Evolutionary conservation across 1,140 invertebrate genomes (phyloP).

Genomic region (Drosophila murphyi): DNA sequence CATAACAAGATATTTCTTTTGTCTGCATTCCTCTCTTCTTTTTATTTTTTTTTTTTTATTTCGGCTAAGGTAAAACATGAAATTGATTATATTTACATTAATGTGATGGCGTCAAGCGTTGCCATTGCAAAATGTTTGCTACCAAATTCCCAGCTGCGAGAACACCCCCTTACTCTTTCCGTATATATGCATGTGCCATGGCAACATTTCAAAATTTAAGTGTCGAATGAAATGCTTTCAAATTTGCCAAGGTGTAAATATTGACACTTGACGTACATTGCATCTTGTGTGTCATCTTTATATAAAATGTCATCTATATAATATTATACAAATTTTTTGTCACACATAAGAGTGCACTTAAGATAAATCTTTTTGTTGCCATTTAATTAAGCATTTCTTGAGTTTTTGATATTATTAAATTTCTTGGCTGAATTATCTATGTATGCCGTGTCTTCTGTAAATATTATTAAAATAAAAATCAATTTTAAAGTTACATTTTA

Average conservation of each 20-base stretch:
- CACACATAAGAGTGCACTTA: conserved; percentile 10
- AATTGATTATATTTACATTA: conserved; percentile 84
- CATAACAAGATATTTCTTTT: conserved; percentile 82
- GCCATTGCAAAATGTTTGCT: conserved; percentile 67
- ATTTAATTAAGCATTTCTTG: not conserved
- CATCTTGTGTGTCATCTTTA: conserved; percentile 40
- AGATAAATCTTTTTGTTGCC: not conserved
- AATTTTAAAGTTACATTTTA: too few relatives aligned
- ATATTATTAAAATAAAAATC: too few relatives aligned
- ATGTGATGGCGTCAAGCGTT: conserved; percentile 78
- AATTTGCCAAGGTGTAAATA: conserved; percentile 74
- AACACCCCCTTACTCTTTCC: not conserved
- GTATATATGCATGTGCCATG: not conserved
- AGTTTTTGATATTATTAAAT: not conserved
- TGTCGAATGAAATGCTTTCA: conserved; percentile 68
- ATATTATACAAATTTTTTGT: conserved; percentile 1
- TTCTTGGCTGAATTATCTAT: not conserved
- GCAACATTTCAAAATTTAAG: conserved; percentile 22
- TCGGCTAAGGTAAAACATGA: conserved; percentile 74
- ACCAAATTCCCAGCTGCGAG: conserved; percentile 29
- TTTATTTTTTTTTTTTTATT: conserved; percentile 46
- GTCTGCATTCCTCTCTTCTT: conserved; percentile 44
- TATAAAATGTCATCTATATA: conserved; percentile 6
- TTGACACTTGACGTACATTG: conserved; percentile 69
- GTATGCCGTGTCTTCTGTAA: too few relatives aligned